phyloP scores from a whole-genome alignment of 2,888 invertebrate species.

The Apotomis capreana region DNA sequence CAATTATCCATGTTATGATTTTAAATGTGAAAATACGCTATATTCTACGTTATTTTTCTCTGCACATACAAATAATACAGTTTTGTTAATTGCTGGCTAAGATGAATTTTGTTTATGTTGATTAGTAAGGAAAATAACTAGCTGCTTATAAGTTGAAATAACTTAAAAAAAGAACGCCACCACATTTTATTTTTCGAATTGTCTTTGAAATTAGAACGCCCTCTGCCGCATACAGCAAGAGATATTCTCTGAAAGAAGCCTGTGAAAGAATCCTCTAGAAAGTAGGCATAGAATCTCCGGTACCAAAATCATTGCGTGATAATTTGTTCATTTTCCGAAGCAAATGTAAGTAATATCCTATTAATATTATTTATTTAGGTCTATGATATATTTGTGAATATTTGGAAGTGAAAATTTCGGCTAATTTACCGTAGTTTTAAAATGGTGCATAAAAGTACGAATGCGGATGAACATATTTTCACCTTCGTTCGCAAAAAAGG shows the following conservation, averaged over 20 bases:
- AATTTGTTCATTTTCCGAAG: conserved; percentile 77
- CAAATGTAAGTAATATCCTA: conserved; percentile 75
- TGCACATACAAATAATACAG: too few relatives aligned
- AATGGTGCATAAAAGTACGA: conserved; percentile 58
- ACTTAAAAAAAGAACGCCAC: conserved; percentile 43
- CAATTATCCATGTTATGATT: background rate
- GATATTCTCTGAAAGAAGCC: conserved; percentile 79
- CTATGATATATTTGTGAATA: conserved; percentile 42
- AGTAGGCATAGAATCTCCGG: conserved; percentile 81
- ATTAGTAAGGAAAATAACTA: conserved; percentile 42
- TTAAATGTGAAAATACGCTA: background rate
- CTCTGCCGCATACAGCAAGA: conserved; percentile 66
- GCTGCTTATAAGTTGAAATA: conserved; percentile 48
- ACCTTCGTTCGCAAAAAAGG: conserved; percentile 60
- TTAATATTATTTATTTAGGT: conserved; percentile 50
- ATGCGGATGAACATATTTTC: conserved; percentile 57
- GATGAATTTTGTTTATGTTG: too few relatives aligned
- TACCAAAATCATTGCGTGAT: conserved; percentile 83
- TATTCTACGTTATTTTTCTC: background rate
- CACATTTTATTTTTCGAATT: conserved; percentile 61
- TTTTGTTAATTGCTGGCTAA: too few relatives aligned
- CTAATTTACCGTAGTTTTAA: conserved; percentile 51
- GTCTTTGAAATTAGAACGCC: conserved; percentile 78
- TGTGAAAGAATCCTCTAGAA: conserved; percentile 83
- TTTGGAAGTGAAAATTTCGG: conserved; percentile 50